Evolutionary conservation across 2,888 invertebrate species (phyloP).

Genomic region (Electrophaes corylata): DNA sequence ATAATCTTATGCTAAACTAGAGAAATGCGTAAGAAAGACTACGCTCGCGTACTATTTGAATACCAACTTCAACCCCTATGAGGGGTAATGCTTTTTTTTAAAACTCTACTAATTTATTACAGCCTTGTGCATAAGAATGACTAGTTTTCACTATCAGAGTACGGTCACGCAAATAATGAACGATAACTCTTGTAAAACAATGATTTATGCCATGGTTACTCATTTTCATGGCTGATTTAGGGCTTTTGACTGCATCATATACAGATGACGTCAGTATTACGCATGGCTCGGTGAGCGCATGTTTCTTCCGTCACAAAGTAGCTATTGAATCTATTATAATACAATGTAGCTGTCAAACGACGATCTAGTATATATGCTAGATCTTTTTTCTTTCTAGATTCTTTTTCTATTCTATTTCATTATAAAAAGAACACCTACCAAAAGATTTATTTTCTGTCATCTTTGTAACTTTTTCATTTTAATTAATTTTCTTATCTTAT

Average conservation of each 20-base stretch:
- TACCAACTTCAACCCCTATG: no score
- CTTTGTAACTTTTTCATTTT: no score
- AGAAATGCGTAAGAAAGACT: no score
- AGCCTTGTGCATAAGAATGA: slow-evolving; percentile 10
- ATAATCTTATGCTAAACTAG: background rate
- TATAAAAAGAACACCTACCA: no score
- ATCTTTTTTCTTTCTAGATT: no score
- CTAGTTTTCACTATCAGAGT: slow-evolving; percentile 33
- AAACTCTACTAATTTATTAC: no score
- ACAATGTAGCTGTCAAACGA: background rate
- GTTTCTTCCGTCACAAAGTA: background rate
- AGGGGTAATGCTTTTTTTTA: no score
- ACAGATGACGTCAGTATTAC: slow-evolving; percentile 27
- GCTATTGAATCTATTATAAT: background rate
- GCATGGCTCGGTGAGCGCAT: background rate
- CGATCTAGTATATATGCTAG: no score
- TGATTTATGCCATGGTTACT: slow-evolving; percentile 61
- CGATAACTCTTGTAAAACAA: slow-evolving; percentile 62
- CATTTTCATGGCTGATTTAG: slow-evolving; percentile 49
- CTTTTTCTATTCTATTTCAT: no score
- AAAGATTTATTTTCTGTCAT: no score
- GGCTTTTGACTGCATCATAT: slow-evolving; percentile 27
- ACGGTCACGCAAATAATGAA: slow-evolving; percentile 57
- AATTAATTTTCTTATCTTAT: no score
- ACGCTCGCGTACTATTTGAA: no score